A percentile compares a stretch with the other conserved stretches of the same genome.
phyloP scores from a whole-genome alignment of 2,113 vertebrate species.

The Nematolebias whitei region DNA sequence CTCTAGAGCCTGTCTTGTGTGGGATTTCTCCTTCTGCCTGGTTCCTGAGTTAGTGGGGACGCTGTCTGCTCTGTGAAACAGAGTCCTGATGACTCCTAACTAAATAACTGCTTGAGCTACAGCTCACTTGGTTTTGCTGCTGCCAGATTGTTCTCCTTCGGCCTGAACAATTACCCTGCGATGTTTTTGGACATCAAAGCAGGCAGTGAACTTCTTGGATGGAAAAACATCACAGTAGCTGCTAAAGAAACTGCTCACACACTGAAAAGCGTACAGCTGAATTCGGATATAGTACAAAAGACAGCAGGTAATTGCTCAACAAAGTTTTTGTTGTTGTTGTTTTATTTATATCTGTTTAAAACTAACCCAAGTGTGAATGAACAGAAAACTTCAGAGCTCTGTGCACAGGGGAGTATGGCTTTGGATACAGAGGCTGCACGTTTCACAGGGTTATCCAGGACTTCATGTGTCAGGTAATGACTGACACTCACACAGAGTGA shows the following conservation, averaged over 20 bases:
- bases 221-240: constrained; percentile 87
- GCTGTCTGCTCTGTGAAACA: too few species aligned
- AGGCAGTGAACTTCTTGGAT: constrained; percentile 86
- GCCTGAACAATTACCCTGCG: constrained; percentile 76
- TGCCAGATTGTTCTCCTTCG: constrained; percentile 59
- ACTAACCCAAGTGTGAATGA: neutral
- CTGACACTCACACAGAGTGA: neutral
- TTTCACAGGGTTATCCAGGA: constrained; percentile 93
- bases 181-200: constrained; percentile 89
- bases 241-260: constrained; percentile 13
- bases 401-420: constrained; percentile 92
- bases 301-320: constrained; percentile 84
- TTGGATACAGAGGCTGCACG: constrained; percentile 92
- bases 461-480: constrained; percentile 96
- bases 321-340: neutral
- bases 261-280: constrained; percentile 77
- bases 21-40: too few species aligned
- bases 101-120: constrained; percentile 72
- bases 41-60: too few species aligned
- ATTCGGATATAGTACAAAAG: constrained; percentile 90
- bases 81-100: too few species aligned
- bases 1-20: too few species aligned
- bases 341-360: neutral
- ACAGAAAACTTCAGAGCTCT: constrained; percentile 92
- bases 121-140: constrained; percentile 67